A percentile compares a stretch with the other conserved stretches of the same genome.
These are phyloP conservation scores for Euwallacea fornicatus DNA, from an alignment of 1,140 invertebrate genomes.

Conservation along the genomic window DNA sequence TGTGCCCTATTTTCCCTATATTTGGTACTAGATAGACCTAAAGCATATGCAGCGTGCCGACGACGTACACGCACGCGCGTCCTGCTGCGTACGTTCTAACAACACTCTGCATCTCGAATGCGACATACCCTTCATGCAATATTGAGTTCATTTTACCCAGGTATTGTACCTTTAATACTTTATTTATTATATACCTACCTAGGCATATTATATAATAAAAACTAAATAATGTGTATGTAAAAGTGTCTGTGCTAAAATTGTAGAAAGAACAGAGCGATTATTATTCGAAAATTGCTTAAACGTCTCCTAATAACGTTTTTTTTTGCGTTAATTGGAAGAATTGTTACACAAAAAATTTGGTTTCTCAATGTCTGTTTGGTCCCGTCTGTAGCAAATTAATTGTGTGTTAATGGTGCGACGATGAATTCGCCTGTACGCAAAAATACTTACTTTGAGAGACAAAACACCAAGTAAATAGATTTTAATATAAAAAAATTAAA, in stretches of 20 bases:
- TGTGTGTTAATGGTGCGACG: too few relatives aligned
- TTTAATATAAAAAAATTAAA: constrained; percentile 29
- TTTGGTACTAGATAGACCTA: neutral
- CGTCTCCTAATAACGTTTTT: neutral
- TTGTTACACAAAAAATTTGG: too few relatives aligned
- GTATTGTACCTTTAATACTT: constrained; percentile 1
- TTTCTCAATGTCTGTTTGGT: too few relatives aligned
- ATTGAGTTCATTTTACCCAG: neutral
- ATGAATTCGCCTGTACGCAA: too few relatives aligned
- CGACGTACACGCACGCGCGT: too few relatives aligned
- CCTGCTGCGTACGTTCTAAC: too few relatives aligned
- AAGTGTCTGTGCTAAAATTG: constrained; percentile 30
- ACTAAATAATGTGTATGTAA: constrained; percentile 9
- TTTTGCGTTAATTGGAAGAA: too few relatives aligned
- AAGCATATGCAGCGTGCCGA: too few relatives aligned
- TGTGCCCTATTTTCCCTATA: neutral
- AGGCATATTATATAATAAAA: neutral
- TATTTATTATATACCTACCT: constrained; percentile 9
- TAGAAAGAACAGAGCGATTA: constrained; percentile 35
- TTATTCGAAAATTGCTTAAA: constrained; percentile 9
- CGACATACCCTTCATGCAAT: constrained; percentile 1
- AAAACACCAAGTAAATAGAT: constrained; percentile 39
- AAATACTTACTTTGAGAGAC: constrained; percentile 1
- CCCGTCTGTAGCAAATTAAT: too few relatives aligned
- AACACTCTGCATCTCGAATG: too few relatives aligned